Conservation (phyloP, 2,113 vertebrate genomes). For the Catagonus wagneri region DNA sequence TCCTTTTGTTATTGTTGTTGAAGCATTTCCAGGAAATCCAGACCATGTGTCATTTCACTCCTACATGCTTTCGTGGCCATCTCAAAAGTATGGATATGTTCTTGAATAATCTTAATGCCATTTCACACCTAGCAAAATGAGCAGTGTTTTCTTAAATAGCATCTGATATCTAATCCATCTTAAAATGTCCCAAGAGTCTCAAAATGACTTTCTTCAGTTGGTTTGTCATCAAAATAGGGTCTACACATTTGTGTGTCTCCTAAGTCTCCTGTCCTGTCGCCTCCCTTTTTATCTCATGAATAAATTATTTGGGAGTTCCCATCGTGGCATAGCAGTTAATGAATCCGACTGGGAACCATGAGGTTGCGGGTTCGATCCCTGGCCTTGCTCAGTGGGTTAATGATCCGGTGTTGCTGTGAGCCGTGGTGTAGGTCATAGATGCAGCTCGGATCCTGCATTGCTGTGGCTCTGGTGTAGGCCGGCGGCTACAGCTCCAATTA, state of each 20-base stretch:
- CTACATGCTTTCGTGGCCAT: background rate
- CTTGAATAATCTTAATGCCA: background rate
- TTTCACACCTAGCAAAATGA: background rate
- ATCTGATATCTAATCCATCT: background rate
- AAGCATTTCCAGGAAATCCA: background rate
- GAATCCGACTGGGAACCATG: no score
- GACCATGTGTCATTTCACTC: background rate
- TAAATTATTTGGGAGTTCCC: no score
- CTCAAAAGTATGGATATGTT: background rate
- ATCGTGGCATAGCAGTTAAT: no score
- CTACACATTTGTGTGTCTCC: background rate
- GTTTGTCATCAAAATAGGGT: background rate
- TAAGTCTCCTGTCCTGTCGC: background rate
- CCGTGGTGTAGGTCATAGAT: no score
- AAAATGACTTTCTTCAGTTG: background rate
- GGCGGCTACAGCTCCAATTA: no score
- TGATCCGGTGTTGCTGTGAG: no score
- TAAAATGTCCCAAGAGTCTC: background rate
- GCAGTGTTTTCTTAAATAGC: background rate
- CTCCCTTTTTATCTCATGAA: background rate
- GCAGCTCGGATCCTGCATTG: no score
- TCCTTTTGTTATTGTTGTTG: background rate
- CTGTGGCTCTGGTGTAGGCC: no score
- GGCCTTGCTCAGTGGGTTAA: no score
- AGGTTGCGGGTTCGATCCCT: no score